Evolutionary conservation across 2,113 vertebrate genomes (phyloP).

Genomic region (Sorex araneus): DNA sequence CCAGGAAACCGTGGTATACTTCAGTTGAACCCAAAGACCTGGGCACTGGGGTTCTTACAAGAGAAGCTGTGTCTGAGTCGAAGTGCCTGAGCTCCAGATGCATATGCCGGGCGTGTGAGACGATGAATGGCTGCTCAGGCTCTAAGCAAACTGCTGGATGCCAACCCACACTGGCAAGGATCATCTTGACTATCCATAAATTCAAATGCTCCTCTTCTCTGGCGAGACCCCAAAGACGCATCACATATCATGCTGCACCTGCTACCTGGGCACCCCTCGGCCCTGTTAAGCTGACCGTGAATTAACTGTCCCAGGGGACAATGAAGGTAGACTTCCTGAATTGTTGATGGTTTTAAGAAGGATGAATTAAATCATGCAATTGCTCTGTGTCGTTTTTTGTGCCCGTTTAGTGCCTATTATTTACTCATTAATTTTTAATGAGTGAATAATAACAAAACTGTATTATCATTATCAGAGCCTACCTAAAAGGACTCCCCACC

Average conservation of each 20-base stretch:
- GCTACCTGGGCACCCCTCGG: background rate
- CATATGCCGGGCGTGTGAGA: background rate
- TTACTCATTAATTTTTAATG: conserved; percentile 33
- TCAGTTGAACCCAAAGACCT: no score
- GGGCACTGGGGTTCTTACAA: no score
- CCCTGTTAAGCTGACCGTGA: background rate
- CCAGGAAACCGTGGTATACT: background rate
- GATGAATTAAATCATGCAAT: background rate
- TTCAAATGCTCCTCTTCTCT: background rate
- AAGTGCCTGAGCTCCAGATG: background rate
- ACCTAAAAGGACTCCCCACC: background rate
- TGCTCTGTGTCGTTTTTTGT: conserved; percentile 6
- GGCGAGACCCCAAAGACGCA: background rate
- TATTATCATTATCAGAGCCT: background rate
- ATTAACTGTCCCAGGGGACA: background rate
- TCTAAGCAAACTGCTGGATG: background rate
- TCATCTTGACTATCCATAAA: background rate
- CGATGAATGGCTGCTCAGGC: background rate
- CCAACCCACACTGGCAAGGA: background rate
- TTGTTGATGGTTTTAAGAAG: background rate
- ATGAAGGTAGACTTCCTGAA: conserved; percentile 50
- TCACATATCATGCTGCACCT: background rate
- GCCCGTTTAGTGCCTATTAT: background rate
- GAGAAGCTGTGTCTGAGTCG: background rate
- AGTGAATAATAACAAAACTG: background rate